Evolutionary conservation across 2,113 vertebrate species (phyloP), one percentile per base, ranked within the genome.

Genomic region (Pomatorhinus ruficollis): DNA sequence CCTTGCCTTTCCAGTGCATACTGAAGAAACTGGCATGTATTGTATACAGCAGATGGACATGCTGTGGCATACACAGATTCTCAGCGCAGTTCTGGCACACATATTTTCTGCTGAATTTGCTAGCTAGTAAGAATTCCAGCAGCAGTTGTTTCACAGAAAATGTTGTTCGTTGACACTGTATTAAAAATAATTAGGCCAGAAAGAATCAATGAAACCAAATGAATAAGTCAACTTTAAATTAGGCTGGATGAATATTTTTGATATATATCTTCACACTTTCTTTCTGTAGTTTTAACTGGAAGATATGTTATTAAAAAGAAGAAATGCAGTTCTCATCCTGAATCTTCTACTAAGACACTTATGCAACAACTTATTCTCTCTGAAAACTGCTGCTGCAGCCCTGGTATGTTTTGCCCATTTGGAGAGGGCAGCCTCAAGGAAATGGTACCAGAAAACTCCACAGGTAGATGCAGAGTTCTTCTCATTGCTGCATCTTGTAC

Each of bases 41-140:
- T 92, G 25, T 60, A 28, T 44, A 28, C 2, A 90, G 69, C 97
- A 97, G 97, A 95, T 96, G 95, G 93, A 85, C 31, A 8, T 70
- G 57, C 60, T 7, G 7, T 83, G 54, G 40, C 39, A 59, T 84
- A 96, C 93, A 95, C 65, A 90, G 50, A 90, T 85, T 90, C 95
- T 90, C 90, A 92, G 71, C 3, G 11, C 47, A 80, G 54, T 82
- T 87, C 61, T 96, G 90, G 90, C 92, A 88, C 66, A 75, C 28
- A 45, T 3, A 60, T 21, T 82, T 96, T 89, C 70, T 92, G 70
- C 80, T 91, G 90, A 94, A 90, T 93, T 94, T 86, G 57, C 90
- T 91, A 92, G 57, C 69, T 95, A 90, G 63, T 35, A 83, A 90
- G 56, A 63, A 66, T 69, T 95, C 40, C 54, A 82, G 57, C 42